Conservation (phyloP, 2,888 invertebrate species). For the Celastrina argiolus region DNA sequence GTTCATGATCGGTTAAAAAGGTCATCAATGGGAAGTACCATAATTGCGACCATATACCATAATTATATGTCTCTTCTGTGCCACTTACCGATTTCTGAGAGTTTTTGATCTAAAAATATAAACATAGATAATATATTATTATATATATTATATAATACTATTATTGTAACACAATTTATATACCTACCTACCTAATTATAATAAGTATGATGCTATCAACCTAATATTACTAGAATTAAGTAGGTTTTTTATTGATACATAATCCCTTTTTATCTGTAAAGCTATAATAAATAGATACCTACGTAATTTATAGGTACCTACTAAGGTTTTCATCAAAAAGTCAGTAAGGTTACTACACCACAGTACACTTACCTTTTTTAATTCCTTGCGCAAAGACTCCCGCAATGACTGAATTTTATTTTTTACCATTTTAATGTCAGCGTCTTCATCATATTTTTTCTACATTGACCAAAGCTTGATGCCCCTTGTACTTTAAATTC, state of each 20-base stretch:
- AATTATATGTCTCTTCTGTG: neutral
- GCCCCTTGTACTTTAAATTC: conserved; percentile 18
- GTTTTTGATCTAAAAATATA: conserved; percentile 13
- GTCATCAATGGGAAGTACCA: conserved; percentile 10
- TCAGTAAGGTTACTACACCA: neutral
- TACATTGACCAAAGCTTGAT: conserved; percentile 13
- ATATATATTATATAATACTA: no score
- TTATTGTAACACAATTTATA: neutral
- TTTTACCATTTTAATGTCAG: conserved; percentile 17
- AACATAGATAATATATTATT: conserved; percentile 4
- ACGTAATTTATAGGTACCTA: neutral
- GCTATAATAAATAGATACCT: neutral
- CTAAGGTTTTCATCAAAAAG: neutral
- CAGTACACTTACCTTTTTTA: conserved; percentile 16
- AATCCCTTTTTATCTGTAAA: neutral
- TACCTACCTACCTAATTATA: neutral
- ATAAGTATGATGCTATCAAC: neutral
- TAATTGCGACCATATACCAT: no score
- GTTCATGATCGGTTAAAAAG: conserved; percentile 6
- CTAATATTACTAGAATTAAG: neutral
- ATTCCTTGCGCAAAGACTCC: conserved; percentile 12
- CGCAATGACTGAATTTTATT: conserved; percentile 17
- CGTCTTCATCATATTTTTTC: conserved; percentile 14
- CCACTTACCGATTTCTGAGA: neutral
- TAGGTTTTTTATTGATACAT: neutral